phyloP scores from a whole-genome alignment of 1,140 invertebrate genomes.

The Drosophila jambulina region DNA sequence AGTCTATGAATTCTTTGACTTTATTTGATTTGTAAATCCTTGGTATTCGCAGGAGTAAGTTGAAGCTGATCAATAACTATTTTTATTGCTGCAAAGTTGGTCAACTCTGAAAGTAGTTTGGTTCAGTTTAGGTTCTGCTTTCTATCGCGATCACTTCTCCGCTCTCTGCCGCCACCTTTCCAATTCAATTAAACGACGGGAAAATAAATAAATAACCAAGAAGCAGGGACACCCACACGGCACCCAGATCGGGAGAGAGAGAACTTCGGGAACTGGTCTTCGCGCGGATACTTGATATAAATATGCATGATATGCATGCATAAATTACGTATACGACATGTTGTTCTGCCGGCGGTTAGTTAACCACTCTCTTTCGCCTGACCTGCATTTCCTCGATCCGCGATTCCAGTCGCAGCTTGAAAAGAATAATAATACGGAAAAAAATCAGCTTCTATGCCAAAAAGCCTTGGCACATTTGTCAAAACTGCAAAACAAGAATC shows the following conservation, averaged over 20 bases:
- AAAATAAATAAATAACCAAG: conserved; percentile 43
- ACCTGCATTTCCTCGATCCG: conserved; percentile 52
- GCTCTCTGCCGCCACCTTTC: conserved; percentile 54
- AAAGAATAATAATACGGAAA: conserved; percentile 5
- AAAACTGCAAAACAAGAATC: conserved; percentile 37
- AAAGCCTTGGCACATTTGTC: conserved; percentile 68
- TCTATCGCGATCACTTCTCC: conserved; percentile 36
- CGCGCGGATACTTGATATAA: conserved; percentile 54
- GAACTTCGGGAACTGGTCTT: conserved; percentile 62
- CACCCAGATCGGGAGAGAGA: conserved; percentile 1
- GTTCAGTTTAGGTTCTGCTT: conserved; percentile 69
- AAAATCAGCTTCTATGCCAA: neutral
- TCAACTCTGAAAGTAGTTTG: conserved; percentile 81
- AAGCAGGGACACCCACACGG: conserved; percentile 28
- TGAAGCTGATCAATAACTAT: neutral
- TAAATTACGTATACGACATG: conserved; percentile 80
- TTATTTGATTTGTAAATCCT: conserved; percentile 20
- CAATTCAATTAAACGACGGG: conserved; percentile 71
- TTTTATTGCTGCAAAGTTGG: conserved; percentile 60
- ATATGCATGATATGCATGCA: conserved; percentile 73
- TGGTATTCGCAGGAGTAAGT: neutral
- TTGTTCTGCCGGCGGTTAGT: conserved; percentile 44
- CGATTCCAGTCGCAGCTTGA: conserved; percentile 32
- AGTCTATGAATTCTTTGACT: neutral
- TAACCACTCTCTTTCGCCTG: conserved; percentile 35